Evolutionary conservation across 2,797 vertebrate species (phyloP).

Genomic region (Peromyscus eremicus): DNA sequence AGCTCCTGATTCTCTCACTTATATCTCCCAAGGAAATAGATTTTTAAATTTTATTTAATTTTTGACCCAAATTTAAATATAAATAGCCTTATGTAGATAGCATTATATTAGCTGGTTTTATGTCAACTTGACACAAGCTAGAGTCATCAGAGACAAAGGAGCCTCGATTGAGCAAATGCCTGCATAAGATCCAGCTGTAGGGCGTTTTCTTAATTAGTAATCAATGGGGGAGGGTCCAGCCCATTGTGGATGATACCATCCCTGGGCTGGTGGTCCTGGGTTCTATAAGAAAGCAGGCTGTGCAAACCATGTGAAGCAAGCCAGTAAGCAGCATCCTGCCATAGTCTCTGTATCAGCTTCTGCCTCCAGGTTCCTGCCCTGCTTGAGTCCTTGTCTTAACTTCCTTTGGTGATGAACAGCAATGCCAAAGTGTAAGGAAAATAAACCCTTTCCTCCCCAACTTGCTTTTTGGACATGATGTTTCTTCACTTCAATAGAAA

Average conservation of each 20-base stretch:
- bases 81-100: neutral
- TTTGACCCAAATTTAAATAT: neutral
- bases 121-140: neutral
- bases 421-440: neutral
- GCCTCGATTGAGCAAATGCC: neutral
- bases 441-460: neutral
- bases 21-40: neutral
- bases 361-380: neutral
- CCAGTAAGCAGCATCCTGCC: neutral
- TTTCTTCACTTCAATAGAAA: neutral
- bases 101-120: neutral
- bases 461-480: neutral
- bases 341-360: neutral
- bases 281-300: neutral
- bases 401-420: neutral
- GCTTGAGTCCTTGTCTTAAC: neutral
- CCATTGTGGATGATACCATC: neutral
- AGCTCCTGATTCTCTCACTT: neutral
- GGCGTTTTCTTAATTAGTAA: neutral
- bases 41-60: neutral
- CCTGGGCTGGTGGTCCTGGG: neutral
- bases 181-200: neutral
- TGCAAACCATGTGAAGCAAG: neutral
- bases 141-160: neutral
- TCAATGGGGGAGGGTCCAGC: too few species aligned